Evolutionary conservation across 2,113 vertebrate species (phyloP).

Genomic region (Melanocharis versteri): DNA sequence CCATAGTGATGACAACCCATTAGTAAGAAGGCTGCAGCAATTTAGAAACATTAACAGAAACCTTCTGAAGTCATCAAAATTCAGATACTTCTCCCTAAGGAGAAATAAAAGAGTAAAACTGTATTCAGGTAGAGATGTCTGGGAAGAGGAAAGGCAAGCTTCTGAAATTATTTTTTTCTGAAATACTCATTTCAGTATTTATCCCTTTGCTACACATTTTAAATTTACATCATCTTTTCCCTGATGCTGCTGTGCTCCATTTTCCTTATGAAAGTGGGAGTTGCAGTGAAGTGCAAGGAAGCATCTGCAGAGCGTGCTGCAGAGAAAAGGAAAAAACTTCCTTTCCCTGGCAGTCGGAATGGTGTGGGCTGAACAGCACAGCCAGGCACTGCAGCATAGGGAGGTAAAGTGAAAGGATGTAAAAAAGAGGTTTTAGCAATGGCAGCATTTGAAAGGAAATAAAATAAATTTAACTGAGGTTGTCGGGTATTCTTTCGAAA

Average conservation of each 20-base stretch:
- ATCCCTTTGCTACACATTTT: not conserved
- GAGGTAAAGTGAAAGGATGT: not conserved
- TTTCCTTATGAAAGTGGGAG: not conserved
- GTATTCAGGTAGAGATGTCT: not conserved
- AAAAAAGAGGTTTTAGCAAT: not conserved
- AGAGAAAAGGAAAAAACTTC: not conserved
- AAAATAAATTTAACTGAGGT: not conserved
- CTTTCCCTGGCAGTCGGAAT: not conserved
- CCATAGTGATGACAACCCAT: not conserved
- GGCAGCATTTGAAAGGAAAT: not conserved
- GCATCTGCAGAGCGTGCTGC: not conserved
- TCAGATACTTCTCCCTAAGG: not conserved
- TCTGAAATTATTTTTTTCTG: not conserved
- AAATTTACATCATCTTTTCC: not conserved
- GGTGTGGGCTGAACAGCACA: not conserved
- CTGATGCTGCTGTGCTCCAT: not conserved
- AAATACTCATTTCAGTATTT: not conserved
- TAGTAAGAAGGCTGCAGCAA: not conserved
- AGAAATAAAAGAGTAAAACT: not conserved
- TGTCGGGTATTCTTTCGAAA: not conserved
- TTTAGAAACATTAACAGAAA: not conserved
- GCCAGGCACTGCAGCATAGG: not conserved
- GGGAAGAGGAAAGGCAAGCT: not conserved
- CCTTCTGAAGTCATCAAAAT: not conserved
- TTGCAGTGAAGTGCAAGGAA: not conserved